Evolutionary conservation across 1,140 invertebrate genomes (phyloP).

Genomic region (Ips typographus): DNA sequence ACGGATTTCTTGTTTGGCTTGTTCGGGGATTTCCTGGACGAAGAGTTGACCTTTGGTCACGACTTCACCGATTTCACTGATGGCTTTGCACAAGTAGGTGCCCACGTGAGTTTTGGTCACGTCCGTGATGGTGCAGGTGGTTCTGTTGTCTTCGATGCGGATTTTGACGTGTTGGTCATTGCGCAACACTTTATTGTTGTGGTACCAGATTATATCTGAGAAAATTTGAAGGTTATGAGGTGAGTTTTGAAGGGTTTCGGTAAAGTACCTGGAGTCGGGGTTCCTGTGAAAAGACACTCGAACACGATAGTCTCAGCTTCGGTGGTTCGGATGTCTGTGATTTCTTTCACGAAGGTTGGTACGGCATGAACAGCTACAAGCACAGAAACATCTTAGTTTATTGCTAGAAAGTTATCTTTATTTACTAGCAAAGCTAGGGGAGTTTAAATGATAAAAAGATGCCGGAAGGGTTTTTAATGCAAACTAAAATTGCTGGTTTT

Average conservation of each 20-base stretch:
- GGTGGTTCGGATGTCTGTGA: constrained; percentile 70
- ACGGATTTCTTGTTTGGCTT: constrained; percentile 47
- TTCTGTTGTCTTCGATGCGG: constrained; percentile 72
- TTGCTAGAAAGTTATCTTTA: no score
- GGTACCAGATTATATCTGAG: constrained; percentile 87
- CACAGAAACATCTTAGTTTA: neutral
- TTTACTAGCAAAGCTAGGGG: no score
- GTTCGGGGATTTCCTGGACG: constrained; percentile 57
- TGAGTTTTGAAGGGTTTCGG: constrained; percentile 5
- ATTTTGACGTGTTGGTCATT: constrained; percentile 71
- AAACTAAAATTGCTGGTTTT: no score
- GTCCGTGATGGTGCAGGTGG: constrained; percentile 69
- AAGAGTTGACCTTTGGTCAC: constrained; percentile 77
- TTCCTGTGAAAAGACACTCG: constrained; percentile 77
- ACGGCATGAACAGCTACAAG: constrained; percentile 72
- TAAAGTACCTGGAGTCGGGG: constrained; percentile 75
- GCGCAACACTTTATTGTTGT: constrained; percentile 77
- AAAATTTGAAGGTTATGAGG: constrained; percentile 33
- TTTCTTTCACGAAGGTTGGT: constrained; percentile 80
- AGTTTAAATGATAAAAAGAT: no score
- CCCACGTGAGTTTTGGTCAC: constrained; percentile 73
- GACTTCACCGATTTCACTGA: constrained; percentile 79
- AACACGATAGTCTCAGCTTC: constrained; percentile 76
- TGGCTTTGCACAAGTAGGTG: constrained; percentile 82
- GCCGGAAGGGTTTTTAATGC: no score